Base-by-base conservation (phyloP, 2,888 invertebrate genomes). In the Brachypterus glaber region DNA sequence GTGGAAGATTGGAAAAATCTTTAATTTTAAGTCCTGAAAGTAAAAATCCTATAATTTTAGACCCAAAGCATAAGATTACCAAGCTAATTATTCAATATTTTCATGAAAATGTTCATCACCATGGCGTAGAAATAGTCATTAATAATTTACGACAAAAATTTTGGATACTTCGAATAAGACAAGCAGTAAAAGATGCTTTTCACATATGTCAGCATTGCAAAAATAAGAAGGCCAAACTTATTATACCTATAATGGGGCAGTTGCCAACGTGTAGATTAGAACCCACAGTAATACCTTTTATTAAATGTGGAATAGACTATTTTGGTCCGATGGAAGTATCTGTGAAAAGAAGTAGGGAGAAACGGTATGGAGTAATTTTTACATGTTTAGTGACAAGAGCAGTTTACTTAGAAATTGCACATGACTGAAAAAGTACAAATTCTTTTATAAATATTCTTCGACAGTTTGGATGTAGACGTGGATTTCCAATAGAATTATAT, bases 241-340 rank as follows among this genome's bases (percentile, higher is more conserved):
- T n/a, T 35, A 13, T 30, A 17, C 41, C 39, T 4, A 9, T 42
- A 14, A 42, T 32, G 36, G 36, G 39, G 14, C 30, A 31, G 14
- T 17, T 39, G 13, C 42, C 39, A n/a, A 30, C 8, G 29, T 32
- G 29, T 13, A 35, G 39, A 27, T 18, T 42, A 13, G 34, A 31
- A 27, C n/a, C 21, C 14, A 39, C 38, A 13, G 14, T 39, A 4
- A 33, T 30, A 36, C 35, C 39, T 8, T 41, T 46, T 16, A 18
- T 41, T 8, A 33, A 35, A 24, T 27, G 25, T 4, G 38, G 43
- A 4, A 36, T 40, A 5, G 43, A 43, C 21, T 43, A 37, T 31
- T 43, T 45, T 33, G 40, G 40, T 11, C 36, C 40, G 3, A 25
- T 36, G 26, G 40, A 37, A 40, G 40, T 16, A n/a, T n/a, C n/a